A percentile compares a stretch with the other conserved stretches of the same genome.
Evolutionary conservation across 1,140 invertebrate species (phyloP).

Genomic region (Halotydeus destructor): DNA sequence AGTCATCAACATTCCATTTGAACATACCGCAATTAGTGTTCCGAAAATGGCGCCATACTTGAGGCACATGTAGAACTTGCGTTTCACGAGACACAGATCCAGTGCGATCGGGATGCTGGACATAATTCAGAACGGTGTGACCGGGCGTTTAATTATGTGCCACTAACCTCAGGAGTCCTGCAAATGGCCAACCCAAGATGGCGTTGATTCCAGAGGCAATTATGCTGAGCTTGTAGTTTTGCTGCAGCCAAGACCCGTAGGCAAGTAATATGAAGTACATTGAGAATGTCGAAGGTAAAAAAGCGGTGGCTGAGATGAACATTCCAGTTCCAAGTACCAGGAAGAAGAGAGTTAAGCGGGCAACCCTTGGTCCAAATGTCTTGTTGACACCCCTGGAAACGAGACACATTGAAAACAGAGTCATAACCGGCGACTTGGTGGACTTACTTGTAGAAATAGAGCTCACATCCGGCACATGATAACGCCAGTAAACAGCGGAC

Average conservation of each 20-base stretch:
- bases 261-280: slow-evolving; percentile 61
- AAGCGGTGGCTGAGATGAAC: slow-evolving; percentile 70
- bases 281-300: slow-evolving; percentile 82
- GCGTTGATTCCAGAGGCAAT: slow-evolving; percentile 56
- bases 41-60: slow-evolving; percentile 49
- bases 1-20: slow-evolving; percentile 3
- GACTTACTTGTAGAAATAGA: slow-evolving; percentile 79
- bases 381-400: slow-evolving; percentile 53
- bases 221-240: slow-evolving; percentile 53
- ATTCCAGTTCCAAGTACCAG: slow-evolving; percentile 68
- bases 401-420: neutral
- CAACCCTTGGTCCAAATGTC: slow-evolving; percentile 72
- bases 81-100: slow-evolving; percentile 51
- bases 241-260: slow-evolving; percentile 61
- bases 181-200: slow-evolving; percentile 74
- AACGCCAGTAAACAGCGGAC: slow-evolving; percentile 59
- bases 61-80: slow-evolving; percentile 40
- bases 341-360: slow-evolving; percentile 56
- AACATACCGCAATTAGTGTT: slow-evolving; percentile 37
- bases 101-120: slow-evolving; percentile 59
- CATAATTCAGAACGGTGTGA: too few relatives aligned
- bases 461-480: slow-evolving; percentile 55
- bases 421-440: neutral
- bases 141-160: too few relatives aligned
- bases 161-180: slow-evolving; percentile 49